Evolutionary conservation across 2,113 vertebrate genomes (phyloP).

Genomic region (Perca flavescens): DNA sequence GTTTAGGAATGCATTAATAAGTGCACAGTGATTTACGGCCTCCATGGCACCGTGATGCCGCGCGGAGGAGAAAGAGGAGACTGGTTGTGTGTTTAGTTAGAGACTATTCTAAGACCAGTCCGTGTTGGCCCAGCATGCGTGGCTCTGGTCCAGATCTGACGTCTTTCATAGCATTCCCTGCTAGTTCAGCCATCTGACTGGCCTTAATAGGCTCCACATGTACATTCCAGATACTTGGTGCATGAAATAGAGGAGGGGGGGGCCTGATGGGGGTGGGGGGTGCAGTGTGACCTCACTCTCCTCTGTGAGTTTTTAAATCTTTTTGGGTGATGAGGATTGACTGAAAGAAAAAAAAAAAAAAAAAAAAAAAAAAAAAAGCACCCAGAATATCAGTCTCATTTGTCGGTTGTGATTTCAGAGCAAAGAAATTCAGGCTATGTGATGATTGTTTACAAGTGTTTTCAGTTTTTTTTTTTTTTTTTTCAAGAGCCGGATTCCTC

Average conservation of each 20-base stretch:
- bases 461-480: constrained; percentile 2
- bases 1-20: constrained; percentile 54
- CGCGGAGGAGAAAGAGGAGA: constrained; percentile 6
- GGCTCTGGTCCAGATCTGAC: constrained; percentile 44
- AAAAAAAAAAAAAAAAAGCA: constrained; percentile 11
- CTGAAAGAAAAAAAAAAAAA: neutral
- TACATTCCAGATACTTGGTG: constrained; percentile 78
- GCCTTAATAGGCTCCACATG: constrained; percentile 83
- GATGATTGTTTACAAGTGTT: neutral
- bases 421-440: constrained; percentile 18
- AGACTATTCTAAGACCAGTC: constrained; percentile 46
- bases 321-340: constrained; percentile 46
- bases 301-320: constrained; percentile 30
- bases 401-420: constrained; percentile 53
- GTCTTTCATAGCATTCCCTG: constrained; percentile 65
- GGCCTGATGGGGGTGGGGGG: neutral
- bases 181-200: constrained; percentile 70
- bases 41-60: neutral
- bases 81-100: constrained; percentile 11
- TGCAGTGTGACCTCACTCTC: constrained; percentile 61
- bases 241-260: constrained; percentile 49
- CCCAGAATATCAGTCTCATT: constrained; percentile 15
- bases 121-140: constrained; percentile 20
- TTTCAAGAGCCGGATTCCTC: constrained; percentile 9
- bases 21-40: neutral